These are phyloP conservation scores for Heliconius sara DNA, from an alignment of 2,888 invertebrate species.

Conservation along the genomic window DNA sequence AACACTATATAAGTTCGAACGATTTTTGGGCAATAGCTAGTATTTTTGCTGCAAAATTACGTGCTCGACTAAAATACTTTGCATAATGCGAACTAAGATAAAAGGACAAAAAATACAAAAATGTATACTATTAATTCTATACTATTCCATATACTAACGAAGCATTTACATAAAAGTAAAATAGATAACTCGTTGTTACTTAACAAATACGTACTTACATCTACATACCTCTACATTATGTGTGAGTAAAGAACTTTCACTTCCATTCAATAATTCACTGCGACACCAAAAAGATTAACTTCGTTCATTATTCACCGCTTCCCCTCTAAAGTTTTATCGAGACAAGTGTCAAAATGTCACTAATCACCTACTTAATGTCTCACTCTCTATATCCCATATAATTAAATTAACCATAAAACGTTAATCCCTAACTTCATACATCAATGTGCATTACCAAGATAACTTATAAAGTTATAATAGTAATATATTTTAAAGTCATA, in stretches of 20 bases:
- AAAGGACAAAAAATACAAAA: too few relatives aligned
- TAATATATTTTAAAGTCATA: constrained; percentile 13
- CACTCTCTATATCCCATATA: constrained; percentile 28
- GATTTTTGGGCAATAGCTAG: too few relatives aligned
- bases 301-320: constrained; percentile 10
- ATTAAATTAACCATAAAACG: constrained; percentile 38
- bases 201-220: not conserved
- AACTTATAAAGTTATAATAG: constrained; percentile 28
- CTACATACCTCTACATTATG: not conserved
- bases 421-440: constrained; percentile 35
- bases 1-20: too few relatives aligned
- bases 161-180: not conserved
- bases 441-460: constrained; percentile 34
- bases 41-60: too few relatives aligned
- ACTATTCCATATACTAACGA: too few relatives aligned
- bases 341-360: constrained; percentile 31
- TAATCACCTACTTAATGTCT: constrained; percentile 36
- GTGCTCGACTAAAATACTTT: too few relatives aligned
- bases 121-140: too few relatives aligned
- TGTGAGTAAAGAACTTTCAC: not conserved
- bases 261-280: constrained; percentile 15
- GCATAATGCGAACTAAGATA: too few relatives aligned
- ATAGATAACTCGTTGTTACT: not conserved
- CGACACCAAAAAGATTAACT: constrained; percentile 16
- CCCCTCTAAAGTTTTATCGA: constrained; percentile 30